These are phyloP conservation scores for Battus philenor DNA, from an alignment of 1,140 invertebrate species.

Conservation along the genomic window DNA sequence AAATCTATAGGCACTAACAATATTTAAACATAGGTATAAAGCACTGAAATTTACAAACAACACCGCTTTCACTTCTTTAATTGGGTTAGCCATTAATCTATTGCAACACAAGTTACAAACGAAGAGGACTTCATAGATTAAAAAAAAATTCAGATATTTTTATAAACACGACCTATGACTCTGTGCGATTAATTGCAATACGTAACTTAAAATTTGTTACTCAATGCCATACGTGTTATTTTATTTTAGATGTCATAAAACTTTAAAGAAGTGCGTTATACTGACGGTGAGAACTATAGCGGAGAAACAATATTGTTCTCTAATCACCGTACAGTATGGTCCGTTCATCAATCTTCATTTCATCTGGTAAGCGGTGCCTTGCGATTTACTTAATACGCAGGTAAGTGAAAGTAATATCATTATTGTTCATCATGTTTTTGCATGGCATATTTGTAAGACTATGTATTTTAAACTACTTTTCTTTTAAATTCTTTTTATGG, in stretches of 20 bases:
- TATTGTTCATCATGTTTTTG: conserved; percentile 27
- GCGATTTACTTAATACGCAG: conserved; percentile 57
- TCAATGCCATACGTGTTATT: not conserved
- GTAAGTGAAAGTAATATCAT: conserved; percentile 62
- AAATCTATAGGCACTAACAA: too few relatives aligned
- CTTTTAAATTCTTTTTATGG: too few relatives aligned
- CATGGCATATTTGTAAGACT: too few relatives aligned
- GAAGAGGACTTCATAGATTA: conserved; percentile 8
- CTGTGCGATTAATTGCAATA: conserved; percentile 9
- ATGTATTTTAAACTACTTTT: too few relatives aligned
- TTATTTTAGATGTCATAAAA: too few relatives aligned
- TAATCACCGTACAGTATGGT: conserved; percentile 25
- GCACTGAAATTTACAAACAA: conserved; percentile 4
- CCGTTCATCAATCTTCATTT: conserved; percentile 66
- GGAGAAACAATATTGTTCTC: conserved; percentile 12
- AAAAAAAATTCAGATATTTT: conserved; percentile 9
- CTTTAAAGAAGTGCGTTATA: too few relatives aligned
- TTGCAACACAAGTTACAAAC: conserved; percentile 6
- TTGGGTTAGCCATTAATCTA: conserved; percentile 10
- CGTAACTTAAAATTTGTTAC: conserved; percentile 2
- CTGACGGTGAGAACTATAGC: not conserved
- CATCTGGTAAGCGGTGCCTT: conserved; percentile 47
- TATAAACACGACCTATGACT: conserved; percentile 12
- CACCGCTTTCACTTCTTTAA: conserved; percentile 9
- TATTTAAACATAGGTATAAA: too few relatives aligned